Evolutionary conservation across 2,113 vertebrate species (phyloP).

Genomic region (Petromus typicus): DNA sequence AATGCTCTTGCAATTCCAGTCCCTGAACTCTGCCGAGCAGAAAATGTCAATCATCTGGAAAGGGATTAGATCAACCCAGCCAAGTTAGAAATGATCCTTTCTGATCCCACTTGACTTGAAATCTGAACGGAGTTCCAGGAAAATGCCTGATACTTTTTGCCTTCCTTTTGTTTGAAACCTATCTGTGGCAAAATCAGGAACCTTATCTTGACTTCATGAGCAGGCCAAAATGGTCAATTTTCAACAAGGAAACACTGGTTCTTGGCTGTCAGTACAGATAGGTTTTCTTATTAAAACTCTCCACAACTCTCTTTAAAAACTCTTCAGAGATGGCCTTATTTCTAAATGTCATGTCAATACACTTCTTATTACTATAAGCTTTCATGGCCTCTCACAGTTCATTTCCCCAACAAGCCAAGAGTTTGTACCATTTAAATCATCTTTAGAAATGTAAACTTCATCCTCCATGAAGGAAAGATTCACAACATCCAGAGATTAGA

Average conservation of each 20-base stretch:
- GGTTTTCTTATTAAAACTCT: background rate
- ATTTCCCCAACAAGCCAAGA: conserved; percentile 25
- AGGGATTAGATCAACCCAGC: conserved; percentile 67
- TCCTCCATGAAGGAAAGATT: conserved; percentile 33
- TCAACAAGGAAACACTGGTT: background rate
- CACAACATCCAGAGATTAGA: conserved; percentile 19
- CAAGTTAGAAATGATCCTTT: conserved; percentile 63
- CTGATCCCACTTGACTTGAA: background rate
- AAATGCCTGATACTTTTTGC: background rate
- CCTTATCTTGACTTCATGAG: background rate
- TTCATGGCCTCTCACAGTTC: background rate
- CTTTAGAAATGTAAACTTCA: conserved; percentile 64
- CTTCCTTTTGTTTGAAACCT: conserved; percentile 47
- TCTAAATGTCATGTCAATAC: background rate
- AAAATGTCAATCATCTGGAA: conserved; percentile 77
- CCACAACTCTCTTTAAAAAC: background rate
- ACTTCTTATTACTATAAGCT: background rate
- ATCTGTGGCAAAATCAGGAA: background rate
- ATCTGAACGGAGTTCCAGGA: conserved; percentile 49
- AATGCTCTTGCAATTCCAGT: conserved; percentile 67
- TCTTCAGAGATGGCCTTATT: background rate
- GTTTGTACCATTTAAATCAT: conserved; percentile 57
- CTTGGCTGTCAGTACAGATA: background rate
- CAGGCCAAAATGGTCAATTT: background rate
- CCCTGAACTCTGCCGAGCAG: conserved; percentile 73